These are phyloP conservation scores for Melopsittacus undulatus DNA, from an alignment of 2,797 vertebrate species.

Conservation along the genomic window DNA sequence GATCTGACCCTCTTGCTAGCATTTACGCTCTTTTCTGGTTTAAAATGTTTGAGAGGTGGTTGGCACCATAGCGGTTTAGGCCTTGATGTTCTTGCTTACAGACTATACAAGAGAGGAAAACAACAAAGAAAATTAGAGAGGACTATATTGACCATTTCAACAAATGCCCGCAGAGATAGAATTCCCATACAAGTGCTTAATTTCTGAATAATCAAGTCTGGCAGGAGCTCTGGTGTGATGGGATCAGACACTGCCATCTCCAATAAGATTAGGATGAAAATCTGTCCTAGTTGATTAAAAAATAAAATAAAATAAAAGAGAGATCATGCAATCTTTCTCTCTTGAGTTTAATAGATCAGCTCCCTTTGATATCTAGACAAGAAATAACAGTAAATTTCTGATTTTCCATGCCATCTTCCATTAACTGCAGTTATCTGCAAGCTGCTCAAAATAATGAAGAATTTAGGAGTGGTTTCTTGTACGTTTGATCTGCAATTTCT, in stretches of 20 bases:
- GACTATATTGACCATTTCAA: slow-evolving; percentile 40
- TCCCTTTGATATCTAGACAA: not conserved
- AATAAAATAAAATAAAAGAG: not conserved
- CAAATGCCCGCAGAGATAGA: slow-evolving; percentile 7
- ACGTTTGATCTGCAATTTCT: not conserved
- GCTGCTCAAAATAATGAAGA: not conserved
- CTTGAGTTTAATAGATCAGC: not conserved
- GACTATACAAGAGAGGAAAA: not conserved
- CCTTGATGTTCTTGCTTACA: not conserved
- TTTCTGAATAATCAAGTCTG: slow-evolving; percentile 53
- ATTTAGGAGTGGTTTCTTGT: not conserved
- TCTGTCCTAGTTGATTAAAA: slow-evolving; percentile 2
- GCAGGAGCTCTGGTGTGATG: slow-evolving; percentile 37
- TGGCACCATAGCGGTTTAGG: not conserved
- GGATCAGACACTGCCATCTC: slow-evolving; percentile 31
- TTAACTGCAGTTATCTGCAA: not conserved
- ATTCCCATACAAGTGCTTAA: slow-evolving; percentile 25
- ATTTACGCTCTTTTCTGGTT: not conserved
- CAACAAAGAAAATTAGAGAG: not conserved
- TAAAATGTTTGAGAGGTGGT: not conserved
- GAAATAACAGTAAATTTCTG: not conserved
- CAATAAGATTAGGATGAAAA: slow-evolving; percentile 53
- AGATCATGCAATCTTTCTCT: not conserved
- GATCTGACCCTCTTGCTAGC: not conserved
- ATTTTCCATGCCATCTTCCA: slow-evolving; percentile 4